A percentile compares a stretch with the other conserved stretches of the same genome.
Evolutionary conservation across 2,888 invertebrate species (phyloP).

Genomic region (Petrolisthes cinctipes): DNA sequence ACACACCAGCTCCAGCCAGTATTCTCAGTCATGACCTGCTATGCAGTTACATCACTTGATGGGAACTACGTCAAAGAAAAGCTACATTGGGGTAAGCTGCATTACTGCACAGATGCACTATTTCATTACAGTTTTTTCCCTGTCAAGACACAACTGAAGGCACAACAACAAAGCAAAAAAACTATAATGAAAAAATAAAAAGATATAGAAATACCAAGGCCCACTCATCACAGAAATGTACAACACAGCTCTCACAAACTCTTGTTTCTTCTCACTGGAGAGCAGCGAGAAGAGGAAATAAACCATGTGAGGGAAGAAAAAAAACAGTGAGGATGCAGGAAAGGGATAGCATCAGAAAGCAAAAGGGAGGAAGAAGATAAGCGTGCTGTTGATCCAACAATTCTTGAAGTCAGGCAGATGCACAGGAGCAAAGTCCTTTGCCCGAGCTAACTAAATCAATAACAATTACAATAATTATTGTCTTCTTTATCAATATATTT

Average conservation of each 20-base stretch:
- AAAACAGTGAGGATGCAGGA: slow-evolving; percentile 17
- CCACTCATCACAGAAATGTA: slow-evolving; percentile 40
- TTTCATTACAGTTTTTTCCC: background rate
- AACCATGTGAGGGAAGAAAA: background rate
- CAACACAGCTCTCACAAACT: slow-evolving; percentile 25
- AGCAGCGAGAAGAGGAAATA: background rate
- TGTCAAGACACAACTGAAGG: slow-evolving; percentile 50
- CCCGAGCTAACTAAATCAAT: slow-evolving; percentile 24
- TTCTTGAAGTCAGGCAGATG: background rate
- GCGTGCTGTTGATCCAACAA: no score
- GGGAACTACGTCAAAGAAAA: no score
- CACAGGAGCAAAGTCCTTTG: background rate
- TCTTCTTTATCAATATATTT: slow-evolving; percentile 42
- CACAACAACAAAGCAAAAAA: slow-evolving; percentile 44
- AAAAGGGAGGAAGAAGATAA: no score
- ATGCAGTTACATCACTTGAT: no score
- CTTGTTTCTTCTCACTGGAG: background rate
- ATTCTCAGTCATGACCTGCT: no score
- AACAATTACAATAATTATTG: slow-evolving; percentile 36
- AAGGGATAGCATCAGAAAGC: background rate
- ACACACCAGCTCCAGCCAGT: no score
- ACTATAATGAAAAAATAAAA: background rate
- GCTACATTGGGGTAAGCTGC: no score
- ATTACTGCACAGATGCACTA: no score
- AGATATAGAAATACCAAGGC: slow-evolving; percentile 15